Evolutionary conservation across 2,888 invertebrate genomes (phyloP), one percentile per base, ranked within the genome.

Genomic region (Epistrophe grossulariae): DNA sequence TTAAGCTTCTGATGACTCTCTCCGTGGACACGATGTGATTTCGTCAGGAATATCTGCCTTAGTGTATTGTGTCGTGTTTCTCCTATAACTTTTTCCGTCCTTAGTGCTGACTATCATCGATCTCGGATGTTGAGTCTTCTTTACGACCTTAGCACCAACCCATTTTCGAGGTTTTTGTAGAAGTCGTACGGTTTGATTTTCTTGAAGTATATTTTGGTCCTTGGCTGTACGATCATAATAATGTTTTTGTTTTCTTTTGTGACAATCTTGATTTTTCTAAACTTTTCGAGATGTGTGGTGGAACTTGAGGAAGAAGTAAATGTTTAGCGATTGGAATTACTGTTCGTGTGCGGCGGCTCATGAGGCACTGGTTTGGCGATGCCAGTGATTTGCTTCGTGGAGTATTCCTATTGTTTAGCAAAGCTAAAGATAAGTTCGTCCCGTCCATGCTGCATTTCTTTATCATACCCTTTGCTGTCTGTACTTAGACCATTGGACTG

Each of bases 391-490:
- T 19, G 59, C 38, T 38, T 60, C 59, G 10, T 17, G 59, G 35
- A 31, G 85, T 71, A 45, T 88, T 89, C 68, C 87, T 68, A 45
- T 87, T 80, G 57, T 70, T 70, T n/a, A n/a, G n/a, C n/a, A n/a
- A n/a, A n/a, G n/a, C n/a, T n/a, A n/a, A n/a, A n/a, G n/a, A 31
- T 28, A 28, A n/a, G n/a, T n/a, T n/a, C n/a, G n/a, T n/a, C n/a
- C n/a, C n/a, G n/a, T n/a, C n/a, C n/a, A n/a, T n/a, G n/a, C n/a
- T n/a, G n/a, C n/a, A n/a, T n/a, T n/a, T n/a, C n/a, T n/a, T n/a
- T n/a, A n/a, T n/a, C n/a, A n/a, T n/a, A n/a, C n/a, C n/a, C n/a
- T n/a, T n/a, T n/a, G n/a, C n/a, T n/a, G n/a, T n/a, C n/a, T n/a
- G n/a, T n/a, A n/a, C n/a, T n/a, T n/a, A n/a, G n/a, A n/a, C n/a